phyloP scores from a whole-genome alignment of 2,797 vertebrate species.

The Notoglanidium macrostoma region DNA sequence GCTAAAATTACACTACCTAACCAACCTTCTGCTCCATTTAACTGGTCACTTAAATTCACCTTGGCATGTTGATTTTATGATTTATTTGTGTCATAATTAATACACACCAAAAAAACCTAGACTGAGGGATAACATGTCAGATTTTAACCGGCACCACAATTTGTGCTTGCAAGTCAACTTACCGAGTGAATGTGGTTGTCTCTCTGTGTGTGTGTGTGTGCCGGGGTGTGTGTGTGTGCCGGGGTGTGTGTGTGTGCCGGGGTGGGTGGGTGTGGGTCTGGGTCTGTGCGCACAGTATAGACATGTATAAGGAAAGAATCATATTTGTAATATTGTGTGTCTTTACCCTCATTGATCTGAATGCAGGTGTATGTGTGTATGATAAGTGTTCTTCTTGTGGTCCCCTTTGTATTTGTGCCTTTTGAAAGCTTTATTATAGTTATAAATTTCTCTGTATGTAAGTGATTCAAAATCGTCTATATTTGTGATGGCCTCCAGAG shows the following conservation, averaged over 20 bases:
- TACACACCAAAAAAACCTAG: background rate
- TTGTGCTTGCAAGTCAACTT: constrained; percentile 17
- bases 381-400: background rate
- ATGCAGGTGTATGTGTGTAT: background rate
- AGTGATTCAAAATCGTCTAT: background rate
- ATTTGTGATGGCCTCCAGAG: background rate
- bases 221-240: background rate
- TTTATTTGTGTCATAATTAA: background rate
- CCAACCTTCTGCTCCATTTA: background rate
- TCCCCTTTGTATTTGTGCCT: background rate
- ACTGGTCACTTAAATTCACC: background rate
- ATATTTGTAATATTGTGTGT: background rate
- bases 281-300: background rate
- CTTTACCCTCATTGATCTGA: background rate
- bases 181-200: too few species aligned
- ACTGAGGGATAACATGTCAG: constrained; percentile 7
- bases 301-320: background rate
- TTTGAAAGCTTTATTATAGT: background rate
- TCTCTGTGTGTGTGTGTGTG: too few species aligned
- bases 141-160: constrained; percentile 1
- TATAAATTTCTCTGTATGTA: background rate
- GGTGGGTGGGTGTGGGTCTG: background rate
- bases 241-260: background rate
- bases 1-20: background rate
- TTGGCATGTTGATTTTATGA: background rate